A percentile compares a stretch with the other conserved stretches of the same genome.
phyloP scores from a whole-genome alignment of 2,113 vertebrate species.

The Phaethon lepturus region DNA sequence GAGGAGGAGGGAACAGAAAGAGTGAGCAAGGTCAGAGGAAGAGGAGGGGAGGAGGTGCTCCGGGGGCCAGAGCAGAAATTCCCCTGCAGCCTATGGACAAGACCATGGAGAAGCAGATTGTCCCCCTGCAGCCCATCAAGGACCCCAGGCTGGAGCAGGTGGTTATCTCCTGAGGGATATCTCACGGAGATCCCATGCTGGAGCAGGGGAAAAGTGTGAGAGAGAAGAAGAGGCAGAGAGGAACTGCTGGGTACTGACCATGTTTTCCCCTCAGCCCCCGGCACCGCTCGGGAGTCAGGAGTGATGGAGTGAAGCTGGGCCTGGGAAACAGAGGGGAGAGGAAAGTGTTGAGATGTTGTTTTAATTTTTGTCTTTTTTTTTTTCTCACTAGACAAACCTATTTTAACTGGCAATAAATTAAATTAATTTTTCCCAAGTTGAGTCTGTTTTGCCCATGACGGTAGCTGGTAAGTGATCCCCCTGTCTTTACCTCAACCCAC shows the following conservation, averaged over 20 bases:
- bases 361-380: not conserved
- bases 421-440: not conserved
- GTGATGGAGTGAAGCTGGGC: not conserved
- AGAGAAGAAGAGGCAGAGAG: not conserved
- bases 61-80: not conserved
- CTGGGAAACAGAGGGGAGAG: rapidly evolving
- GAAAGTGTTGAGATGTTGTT: not conserved
- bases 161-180: not conserved
- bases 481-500: not conserved
- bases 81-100: not conserved
- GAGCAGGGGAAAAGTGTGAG: not conserved
- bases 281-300: not conserved
- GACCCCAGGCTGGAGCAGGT: not conserved
- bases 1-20: not conserved
- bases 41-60: not conserved
- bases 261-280: not conserved
- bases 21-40: not conserved
- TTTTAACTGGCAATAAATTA: not conserved
- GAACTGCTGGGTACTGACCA: rapidly evolving
- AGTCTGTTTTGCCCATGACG: not conserved
- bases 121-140: not conserved
- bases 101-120: not conserved
- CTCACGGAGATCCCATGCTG: not conserved
- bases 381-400: not conserved
- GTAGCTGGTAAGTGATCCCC: not conserved